phyloP scores from a whole-genome alignment of 2,797 vertebrate genomes.

The Gorsachius magnificus region DNA sequence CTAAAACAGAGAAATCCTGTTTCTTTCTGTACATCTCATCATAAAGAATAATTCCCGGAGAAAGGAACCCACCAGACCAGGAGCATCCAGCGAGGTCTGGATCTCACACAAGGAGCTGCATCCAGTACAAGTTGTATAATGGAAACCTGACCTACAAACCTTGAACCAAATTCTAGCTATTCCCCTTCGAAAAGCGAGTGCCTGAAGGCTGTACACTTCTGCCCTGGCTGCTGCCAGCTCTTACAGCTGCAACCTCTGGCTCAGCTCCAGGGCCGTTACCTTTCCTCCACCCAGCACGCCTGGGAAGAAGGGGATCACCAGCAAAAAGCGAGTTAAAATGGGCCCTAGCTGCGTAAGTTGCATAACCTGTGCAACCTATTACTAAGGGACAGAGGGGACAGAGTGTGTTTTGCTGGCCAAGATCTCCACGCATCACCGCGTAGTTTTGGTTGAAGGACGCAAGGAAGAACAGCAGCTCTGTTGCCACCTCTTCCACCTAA shows the following conservation, averaged over 20 bases:
- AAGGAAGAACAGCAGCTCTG: neutral
- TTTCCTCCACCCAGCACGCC: neutral
- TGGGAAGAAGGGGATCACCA: neutral
- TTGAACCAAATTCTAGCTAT: neutral
- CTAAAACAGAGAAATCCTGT: neutral
- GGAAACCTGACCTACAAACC: conserved; percentile 43
- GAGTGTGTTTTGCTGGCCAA: neutral
- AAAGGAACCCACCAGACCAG: neutral
- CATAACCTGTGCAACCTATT: neutral
- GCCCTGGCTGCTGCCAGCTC: neutral
- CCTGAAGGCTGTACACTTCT: rapidly evolving
- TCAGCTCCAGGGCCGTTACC: neutral
- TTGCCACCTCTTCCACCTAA: neutral
- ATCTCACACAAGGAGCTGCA: neutral
- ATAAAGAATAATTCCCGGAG: neutral
- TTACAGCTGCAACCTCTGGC: neutral
- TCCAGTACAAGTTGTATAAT: neutral
- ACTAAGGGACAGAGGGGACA: rapidly evolving
- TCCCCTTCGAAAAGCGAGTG: neutral
- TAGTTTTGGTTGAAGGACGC: neutral
- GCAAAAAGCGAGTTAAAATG: neutral
- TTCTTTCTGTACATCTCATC: neutral
- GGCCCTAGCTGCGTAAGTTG: neutral
- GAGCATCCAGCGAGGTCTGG: neutral
- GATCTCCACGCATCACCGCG: neutral